Evolutionary conservation across 2,113 vertebrate genomes (phyloP).

Genomic region (Ovibos moschatus): DNA sequence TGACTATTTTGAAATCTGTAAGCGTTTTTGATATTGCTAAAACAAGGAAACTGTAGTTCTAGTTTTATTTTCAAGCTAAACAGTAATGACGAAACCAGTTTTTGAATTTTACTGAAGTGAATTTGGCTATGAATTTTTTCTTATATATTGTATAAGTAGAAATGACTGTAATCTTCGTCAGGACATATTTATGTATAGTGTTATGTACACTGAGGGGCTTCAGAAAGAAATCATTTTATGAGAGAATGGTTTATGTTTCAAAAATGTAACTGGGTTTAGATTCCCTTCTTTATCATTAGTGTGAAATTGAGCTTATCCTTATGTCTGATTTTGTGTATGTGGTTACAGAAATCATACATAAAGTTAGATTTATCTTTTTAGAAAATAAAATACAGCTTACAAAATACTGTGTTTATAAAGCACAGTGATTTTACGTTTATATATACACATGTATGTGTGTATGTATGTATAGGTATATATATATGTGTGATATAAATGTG

Average conservation of each 20-base stretch:
- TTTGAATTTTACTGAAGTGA: conserved; percentile 11
- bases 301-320: background rate
- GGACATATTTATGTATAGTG: background rate
- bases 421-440: background rate
- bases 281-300: background rate
- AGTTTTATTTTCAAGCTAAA: background rate
- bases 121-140: background rate
- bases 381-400: background rate
- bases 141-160: background rate
- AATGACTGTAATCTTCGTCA: background rate
- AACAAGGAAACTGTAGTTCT: background rate
- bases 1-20: background rate
- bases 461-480: background rate
- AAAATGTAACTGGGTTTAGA: background rate
- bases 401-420: background rate
- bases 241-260: background rate
- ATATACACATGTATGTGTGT: background rate
- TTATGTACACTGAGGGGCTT: background rate
- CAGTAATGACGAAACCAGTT: background rate
- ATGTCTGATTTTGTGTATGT: background rate
- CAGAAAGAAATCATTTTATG: conserved; percentile 23
- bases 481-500: background rate
- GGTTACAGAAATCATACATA: background rate
- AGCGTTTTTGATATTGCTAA: conserved; percentile 19
- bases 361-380: background rate